Conservation (phyloP, 2,888 invertebrate species). For the Andricus quercusramuli region DNA sequence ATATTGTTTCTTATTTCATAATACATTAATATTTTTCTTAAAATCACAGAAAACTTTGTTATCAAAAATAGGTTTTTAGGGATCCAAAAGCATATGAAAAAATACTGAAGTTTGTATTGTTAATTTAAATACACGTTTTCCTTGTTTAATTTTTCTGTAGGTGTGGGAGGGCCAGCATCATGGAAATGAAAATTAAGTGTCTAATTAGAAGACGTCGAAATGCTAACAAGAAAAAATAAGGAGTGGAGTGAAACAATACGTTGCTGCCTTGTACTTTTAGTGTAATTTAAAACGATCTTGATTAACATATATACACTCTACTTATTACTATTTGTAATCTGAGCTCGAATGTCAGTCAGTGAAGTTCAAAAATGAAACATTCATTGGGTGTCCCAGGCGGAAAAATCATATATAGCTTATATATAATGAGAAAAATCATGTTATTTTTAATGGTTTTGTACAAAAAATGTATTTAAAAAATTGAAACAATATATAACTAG, state of each 20-base stretch:
- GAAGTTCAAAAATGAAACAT: not conserved
- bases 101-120: no score
- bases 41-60: no score
- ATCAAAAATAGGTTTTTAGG: no score
- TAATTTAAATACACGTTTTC: not conserved
- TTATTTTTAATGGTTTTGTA: no score
- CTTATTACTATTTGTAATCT: not conserved
- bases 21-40: no score
- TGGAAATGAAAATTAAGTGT: not conserved
- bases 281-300: not conserved
- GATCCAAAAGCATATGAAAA: no score
- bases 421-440: no score
- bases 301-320: not conserved
- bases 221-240: not conserved
- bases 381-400: no score
- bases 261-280: not conserved
- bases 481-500: no score
- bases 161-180: not conserved
- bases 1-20: no score
- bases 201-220: slow-evolving; percentile 16
- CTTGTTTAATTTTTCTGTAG: not conserved
- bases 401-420: no score
- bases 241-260: not conserved
- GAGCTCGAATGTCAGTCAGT: not conserved
- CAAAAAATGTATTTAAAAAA: no score